Percentiles rank a stretch among this genome's conserved stretches.
Evolutionary conservation across 2,113 vertebrate species (phyloP).

Genomic region (Vireo altiloquus): DNA sequence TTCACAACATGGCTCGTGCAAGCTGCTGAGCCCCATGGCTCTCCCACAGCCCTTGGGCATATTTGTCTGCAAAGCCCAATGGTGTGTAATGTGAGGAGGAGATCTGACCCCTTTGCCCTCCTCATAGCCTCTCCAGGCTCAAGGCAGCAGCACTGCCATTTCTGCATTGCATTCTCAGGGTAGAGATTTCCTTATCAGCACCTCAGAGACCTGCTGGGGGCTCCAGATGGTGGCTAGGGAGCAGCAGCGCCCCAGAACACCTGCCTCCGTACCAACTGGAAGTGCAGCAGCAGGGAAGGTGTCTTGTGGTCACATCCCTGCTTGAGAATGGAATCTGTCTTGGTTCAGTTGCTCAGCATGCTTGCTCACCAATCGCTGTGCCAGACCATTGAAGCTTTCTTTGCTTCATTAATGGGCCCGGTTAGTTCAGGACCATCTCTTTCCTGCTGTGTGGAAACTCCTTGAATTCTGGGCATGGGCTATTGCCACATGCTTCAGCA

Average conservation of each 20-base stretch:
- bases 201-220: accelerated
- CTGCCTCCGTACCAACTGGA: background rate
- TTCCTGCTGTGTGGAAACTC: background rate
- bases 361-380: background rate
- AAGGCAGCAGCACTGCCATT: background rate
- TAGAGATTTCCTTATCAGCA: background rate
- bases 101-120: background rate
- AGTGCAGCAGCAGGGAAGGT: background rate
- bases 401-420: background rate
- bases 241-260: background rate
- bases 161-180: background rate
- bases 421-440: background rate
- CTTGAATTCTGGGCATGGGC: background rate
- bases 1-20: background rate
- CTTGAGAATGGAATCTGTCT: background rate
- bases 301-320: background rate
- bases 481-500: background rate
- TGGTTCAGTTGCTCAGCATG: accelerated
- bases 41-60: background rate
- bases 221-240: background rate
- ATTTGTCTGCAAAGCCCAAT: background rate
- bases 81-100: background rate
- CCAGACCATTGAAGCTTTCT: background rate
- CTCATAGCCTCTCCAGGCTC: background rate
- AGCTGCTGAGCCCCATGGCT: background rate